phyloP scores from a whole-genome alignment of 1,140 invertebrate species.

The Sitobion miscanthi region DNA sequence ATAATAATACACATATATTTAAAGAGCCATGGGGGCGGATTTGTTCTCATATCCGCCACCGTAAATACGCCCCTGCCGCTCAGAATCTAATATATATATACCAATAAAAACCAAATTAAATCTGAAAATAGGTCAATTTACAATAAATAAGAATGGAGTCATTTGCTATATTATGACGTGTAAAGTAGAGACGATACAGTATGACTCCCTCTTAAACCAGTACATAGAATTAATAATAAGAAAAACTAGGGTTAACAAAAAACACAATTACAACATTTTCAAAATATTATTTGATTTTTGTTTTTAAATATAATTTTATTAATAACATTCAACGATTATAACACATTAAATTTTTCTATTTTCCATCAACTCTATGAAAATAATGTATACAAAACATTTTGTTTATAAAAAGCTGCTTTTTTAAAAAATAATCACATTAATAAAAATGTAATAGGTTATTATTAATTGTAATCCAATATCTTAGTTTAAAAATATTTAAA shows the following conservation, averaged over 20 bases:
- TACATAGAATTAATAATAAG: neutral
- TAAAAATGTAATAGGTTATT: neutral
- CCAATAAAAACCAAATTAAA: too few relatives aligned
- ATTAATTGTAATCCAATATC: neutral
- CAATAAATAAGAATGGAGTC: too few relatives aligned
- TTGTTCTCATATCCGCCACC: too few relatives aligned
- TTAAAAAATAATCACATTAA: conserved; percentile 24
- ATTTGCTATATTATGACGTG: too few relatives aligned
- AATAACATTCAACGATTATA: neutral
- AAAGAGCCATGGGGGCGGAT: too few relatives aligned
- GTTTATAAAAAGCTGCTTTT: conserved; percentile 13
- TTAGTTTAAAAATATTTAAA: neutral
- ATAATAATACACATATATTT: too few relatives aligned
- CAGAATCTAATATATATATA: too few relatives aligned
- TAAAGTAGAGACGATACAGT: too few relatives aligned
- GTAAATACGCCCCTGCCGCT: too few relatives aligned
- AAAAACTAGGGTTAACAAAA: neutral
- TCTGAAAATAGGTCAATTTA: too few relatives aligned
- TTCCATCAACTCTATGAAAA: neutral
- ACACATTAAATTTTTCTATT: conserved; percentile 6
- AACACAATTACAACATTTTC: neutral
- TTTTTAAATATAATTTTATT: neutral
- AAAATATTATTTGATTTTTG: neutral
- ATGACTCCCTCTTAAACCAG: too few relatives aligned
- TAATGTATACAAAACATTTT: conserved; percentile 5